A percentile compares a stretch with the other conserved stretches of the same genome.
phyloP scores from a whole-genome alignment of 2,113 vertebrate species.

The Onychorhynchus coronatus region DNA sequence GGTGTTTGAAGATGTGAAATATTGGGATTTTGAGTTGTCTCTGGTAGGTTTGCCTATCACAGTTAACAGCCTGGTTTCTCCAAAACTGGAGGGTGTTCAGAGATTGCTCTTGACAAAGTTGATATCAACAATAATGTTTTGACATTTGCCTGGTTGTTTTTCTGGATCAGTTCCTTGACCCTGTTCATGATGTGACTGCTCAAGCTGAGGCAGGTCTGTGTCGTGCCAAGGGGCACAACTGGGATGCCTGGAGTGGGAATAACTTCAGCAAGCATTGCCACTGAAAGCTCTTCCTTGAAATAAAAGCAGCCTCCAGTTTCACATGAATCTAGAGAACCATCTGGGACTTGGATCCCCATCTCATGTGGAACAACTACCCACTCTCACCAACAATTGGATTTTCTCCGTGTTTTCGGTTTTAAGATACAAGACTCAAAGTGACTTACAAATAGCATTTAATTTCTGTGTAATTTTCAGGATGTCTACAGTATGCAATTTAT shows the following conservation, averaged over 20 bases:
- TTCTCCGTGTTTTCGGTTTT: background rate
- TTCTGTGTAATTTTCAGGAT: background rate
- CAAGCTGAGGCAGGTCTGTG: background rate
- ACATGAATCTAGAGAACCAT: background rate
- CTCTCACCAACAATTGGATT: background rate
- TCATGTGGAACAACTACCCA: background rate
- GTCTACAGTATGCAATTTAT: background rate
- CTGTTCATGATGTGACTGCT: background rate
- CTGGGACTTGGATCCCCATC: background rate
- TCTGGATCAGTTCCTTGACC: background rate
- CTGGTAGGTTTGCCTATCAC: background rate
- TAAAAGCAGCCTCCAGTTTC: background rate
- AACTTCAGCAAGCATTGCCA: background rate
- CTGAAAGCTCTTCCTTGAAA: background rate
- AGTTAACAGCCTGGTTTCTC: background rate
- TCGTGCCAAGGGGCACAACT: background rate
- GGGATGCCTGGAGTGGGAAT: background rate
- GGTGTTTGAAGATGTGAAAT: background rate
- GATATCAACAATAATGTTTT: background rate
- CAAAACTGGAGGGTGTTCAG: background rate
- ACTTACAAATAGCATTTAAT: background rate
- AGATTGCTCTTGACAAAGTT: background rate
- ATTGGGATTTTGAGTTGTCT: background rate
- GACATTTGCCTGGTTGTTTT: background rate
- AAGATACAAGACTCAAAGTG: background rate